These are phyloP conservation scores for Semotilus atromaculatus DNA, from an alignment of 2,797 vertebrate species.

Conservation along the genomic window DNA sequence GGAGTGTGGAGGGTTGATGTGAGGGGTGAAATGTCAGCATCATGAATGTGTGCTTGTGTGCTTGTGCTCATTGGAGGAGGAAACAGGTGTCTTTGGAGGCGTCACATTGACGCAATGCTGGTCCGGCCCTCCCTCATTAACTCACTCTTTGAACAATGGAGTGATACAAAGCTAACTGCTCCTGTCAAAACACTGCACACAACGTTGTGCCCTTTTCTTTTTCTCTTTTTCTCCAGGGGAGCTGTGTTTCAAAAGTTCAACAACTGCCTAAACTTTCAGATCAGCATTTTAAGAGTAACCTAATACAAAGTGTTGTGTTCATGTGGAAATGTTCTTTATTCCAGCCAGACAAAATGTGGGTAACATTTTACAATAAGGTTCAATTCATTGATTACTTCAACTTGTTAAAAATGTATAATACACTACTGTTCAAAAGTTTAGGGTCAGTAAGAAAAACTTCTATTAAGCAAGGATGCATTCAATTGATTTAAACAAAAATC, in stretches of 20 bases:
- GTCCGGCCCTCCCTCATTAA: conserved; percentile 38
- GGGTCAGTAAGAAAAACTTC: no score
- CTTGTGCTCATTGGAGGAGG: conserved; percentile 38
- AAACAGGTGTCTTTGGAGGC: conserved; percentile 45
- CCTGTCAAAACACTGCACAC: conserved; percentile 49
- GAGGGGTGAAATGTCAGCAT: conserved; percentile 21
- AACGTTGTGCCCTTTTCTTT: conserved; percentile 23
- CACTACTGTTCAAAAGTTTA: not conserved
- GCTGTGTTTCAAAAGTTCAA: not conserved
- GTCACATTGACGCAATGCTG: conserved; percentile 54
- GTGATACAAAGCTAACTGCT: conserved; percentile 41
- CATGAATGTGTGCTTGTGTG: conserved; percentile 4
- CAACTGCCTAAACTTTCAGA: conserved; percentile 30
- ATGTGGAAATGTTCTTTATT: not conserved
- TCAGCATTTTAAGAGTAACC: conserved; percentile 31
- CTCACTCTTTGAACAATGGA: conserved; percentile 49
- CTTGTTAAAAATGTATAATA: no score
- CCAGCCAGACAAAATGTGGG: not conserved
- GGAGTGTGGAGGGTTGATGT: not conserved
- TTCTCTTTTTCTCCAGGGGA: not conserved
- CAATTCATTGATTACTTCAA: not conserved
- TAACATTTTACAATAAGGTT: conserved; percentile 5
- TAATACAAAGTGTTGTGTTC: not conserved
- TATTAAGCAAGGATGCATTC: no score
- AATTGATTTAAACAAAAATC: no score